These are phyloP conservation scores for Discoglossus pictus DNA, from an alignment of 2,797 vertebrate genomes.

Conservation along the genomic window DNA sequence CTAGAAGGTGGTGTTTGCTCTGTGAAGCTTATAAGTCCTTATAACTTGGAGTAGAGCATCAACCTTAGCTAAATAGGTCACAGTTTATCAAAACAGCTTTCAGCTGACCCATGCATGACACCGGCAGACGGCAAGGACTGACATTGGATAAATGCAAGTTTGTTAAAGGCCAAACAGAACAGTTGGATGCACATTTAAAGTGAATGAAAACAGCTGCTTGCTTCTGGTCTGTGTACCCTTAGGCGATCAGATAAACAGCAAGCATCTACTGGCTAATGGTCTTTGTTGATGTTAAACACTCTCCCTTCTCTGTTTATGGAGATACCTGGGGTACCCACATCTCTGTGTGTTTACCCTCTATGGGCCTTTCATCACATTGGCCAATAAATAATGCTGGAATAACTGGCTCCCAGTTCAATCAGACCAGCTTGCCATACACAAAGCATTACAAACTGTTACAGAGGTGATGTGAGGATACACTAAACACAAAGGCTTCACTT, in stretches of 20 bases:
- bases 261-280: neutral
- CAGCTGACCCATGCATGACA: no score
- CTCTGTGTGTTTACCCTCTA: neutral
- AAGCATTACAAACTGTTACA: neutral
- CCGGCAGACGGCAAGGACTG: no score
- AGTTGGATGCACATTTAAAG: neutral
- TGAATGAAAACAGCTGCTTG: neutral
- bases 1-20: no score
- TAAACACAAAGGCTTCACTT: neutral
- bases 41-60: no score
- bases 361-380: neutral
- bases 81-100: no score
- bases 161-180: no score
- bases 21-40: no score
- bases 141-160: no score
- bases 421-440: neutral
- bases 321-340: neutral
- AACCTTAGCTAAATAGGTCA: no score
- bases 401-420: neutral
- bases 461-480: slow-evolving; percentile 1
- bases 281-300: slow-evolving; percentile 4
- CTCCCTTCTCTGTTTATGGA: neutral
- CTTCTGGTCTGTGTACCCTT: neutral
- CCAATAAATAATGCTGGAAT: neutral
- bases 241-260: neutral